These are phyloP conservation scores for Pachyrhynchus sulphureomaculatus DNA, from an alignment of 1,140 invertebrate species.

Conservation along the genomic window DNA sequence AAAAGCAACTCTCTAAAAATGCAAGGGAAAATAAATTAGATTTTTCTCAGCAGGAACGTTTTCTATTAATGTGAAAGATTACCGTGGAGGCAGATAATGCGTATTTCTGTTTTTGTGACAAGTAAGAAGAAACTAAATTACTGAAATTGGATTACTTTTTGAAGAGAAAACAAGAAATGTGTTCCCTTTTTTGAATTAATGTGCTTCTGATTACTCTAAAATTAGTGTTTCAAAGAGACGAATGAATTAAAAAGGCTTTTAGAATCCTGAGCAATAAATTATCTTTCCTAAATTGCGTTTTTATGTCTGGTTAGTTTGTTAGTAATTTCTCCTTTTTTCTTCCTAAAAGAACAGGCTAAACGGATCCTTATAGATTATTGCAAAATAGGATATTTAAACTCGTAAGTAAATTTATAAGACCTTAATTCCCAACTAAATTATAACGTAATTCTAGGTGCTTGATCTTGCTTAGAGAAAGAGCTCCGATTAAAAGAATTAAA, in stretches of 20 bases:
- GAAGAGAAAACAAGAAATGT: conserved; percentile 14
- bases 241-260: neutral
- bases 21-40: conserved; percentile 44
- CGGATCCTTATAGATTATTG: too few relatives aligned
- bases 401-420: too few relatives aligned
- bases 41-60: conserved; percentile 36
- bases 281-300: too few relatives aligned
- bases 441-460: too few relatives aligned
- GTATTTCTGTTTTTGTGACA: conserved; percentile 28
- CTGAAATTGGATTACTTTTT: conserved; percentile 17
- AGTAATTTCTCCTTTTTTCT: too few relatives aligned
- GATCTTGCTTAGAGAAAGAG: too few relatives aligned
- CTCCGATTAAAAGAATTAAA: too few relatives aligned
- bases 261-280: too few relatives aligned
- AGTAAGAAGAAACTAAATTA: conserved; percentile 17
- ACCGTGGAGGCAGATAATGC: conserved; percentile 28
- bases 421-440: too few relatives aligned
- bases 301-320: too few relatives aligned
- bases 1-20: neutral
- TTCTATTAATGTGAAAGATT: conserved; percentile 34
- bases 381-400: too few relatives aligned
- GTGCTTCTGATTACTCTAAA: conserved; percentile 10
- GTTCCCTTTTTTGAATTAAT: conserved; percentile 14
- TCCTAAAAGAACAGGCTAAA: too few relatives aligned
- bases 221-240: neutral